Evolutionary conservation across 2,888 invertebrate genomes (phyloP).

Genomic region (Diarsia dahlii): DNA sequence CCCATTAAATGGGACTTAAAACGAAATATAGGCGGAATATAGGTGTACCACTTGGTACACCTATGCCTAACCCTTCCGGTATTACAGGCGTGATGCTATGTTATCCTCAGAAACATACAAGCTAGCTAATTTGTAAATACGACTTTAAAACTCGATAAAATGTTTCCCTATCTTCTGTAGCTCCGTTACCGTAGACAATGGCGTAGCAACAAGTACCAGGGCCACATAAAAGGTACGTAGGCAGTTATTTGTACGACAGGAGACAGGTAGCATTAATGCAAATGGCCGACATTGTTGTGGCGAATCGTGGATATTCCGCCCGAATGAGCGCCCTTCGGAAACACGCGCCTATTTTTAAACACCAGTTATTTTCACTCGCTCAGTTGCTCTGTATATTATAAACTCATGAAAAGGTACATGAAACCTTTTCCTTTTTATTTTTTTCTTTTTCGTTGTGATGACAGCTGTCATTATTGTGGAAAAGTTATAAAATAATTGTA

Average conservation of each 20-base stretch:
- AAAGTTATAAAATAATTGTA: not conserved
- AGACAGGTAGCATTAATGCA: constrained; percentile 49
- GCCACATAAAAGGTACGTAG: constrained; percentile 36
- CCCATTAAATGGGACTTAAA: too few relatives aligned
- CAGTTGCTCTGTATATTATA: constrained; percentile 1
- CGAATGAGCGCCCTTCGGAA: constrained; percentile 51
- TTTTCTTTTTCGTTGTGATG: not conserved
- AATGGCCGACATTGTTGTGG: constrained; percentile 56
- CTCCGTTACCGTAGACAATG: constrained; percentile 3
- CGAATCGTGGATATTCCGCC: constrained; percentile 45
- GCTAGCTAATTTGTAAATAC: not conserved
- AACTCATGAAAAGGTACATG: not conserved
- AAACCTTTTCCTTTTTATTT: not conserved
- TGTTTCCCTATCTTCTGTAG: not conserved
- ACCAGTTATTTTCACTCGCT: not conserved
- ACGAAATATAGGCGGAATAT: too few relatives aligned
- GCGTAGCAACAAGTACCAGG: constrained; percentile 42
- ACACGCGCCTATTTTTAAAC: constrained; percentile 47
- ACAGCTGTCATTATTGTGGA: not conserved
- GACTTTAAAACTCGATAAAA: not conserved
- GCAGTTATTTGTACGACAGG: constrained; percentile 38
- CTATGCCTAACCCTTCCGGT: too few relatives aligned
- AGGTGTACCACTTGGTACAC: too few relatives aligned
- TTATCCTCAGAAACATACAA: not conserved
- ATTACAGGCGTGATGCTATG: not conserved